Evolutionary conservation across 1,140 invertebrate species (phyloP), one percentile per base, ranked within the genome.

Genomic region (Trichogramma pretiosum): DNA sequence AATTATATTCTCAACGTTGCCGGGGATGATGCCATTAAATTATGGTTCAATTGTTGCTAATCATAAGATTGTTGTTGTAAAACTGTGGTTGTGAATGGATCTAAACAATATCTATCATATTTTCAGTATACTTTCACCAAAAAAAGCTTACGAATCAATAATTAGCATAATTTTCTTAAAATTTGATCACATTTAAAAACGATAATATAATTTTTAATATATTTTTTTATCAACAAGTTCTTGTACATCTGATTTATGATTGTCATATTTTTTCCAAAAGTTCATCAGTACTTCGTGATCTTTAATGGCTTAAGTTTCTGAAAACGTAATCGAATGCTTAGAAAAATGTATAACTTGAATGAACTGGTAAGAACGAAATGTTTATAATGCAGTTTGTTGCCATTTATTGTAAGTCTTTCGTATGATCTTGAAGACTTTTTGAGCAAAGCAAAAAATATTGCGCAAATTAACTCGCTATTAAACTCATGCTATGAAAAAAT

Each of bases 1-100:
- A n/a, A n/a, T n/a, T 36, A 9, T 14, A 18, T 34, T 19, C 41
- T 30, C 3, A 35, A 41, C 35, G 24, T 36, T 40, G 56, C 52
- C 48, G 60, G 55, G 54, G 55, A 61, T 63, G 57, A 65, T 56
- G 53, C 62, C 56, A 56, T 51, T 57, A 61, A 64, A 48, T 59
- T 63, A 61, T 61, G 52, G 59, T 62, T 64, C 56, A 65, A 70
- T 67, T 72, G 68, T 70, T 72, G 63, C 65, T 72, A 70, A 67
- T 68, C 67, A 59, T 70, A 72, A 70, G 67, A 64, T 68, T 70
- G 66, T 69, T 72, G 60, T 69, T 69, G 67, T 64, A 67, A 60
- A 62, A 56, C 62, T 70, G 67, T 66, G 64, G 69, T 67, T 51
- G 43, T 26, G 43, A 46, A 38, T 36, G 42, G 19, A 30, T 51